Evolutionary conservation across 1,140 invertebrate genomes (phyloP), one percentile per base, ranked within the genome.

Genomic region (Eupeodes corollae): DNA sequence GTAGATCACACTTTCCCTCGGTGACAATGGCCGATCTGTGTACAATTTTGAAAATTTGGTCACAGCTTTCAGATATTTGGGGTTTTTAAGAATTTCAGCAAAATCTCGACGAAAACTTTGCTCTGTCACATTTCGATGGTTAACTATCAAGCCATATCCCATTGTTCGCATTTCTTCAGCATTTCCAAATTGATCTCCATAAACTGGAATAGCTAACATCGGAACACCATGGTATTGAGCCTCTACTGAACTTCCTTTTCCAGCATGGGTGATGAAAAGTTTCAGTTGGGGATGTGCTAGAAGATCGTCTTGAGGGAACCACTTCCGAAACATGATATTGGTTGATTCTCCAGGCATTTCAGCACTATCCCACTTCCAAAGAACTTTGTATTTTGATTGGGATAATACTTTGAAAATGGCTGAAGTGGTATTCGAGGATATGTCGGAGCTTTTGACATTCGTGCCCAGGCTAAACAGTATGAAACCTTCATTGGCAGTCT

Each of bases 321-420:
- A 81, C 50, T 77, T 73, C 3, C 56, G 53, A 18, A 73, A 61
- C 21, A 71, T 64, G 11, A 80, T 68, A 52, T 81, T 82, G 0
- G 61, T 47, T 0, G 80, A 70, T 44, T 72, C 68, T 2, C 68
- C 64, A 0, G 62, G 48, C 52, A 54, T 41, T 33, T 58, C 40
- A 55, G 69, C 69, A 19, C 73, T 69, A 52, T 81, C 78, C 52
- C 74, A 75, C 57, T 82, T 82, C 78, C 78, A 81, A 5, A 82
- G 43, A 6, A 81, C 62, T 33, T 72, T 71, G 48, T 80, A 75
- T 6, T 74, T 75, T 3, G 80, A 19, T 13, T 51, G 48, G 1
- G 50, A 55, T 48, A 80, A 77, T 6, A 75, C 73, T 31, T 71
- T 51, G n/a, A 75, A 48, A 48, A 81, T 72, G 6, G 69, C 52